These are phyloP conservation scores for Paralichthys olivaceus DNA, from an alignment of 2,113 vertebrate species.

Conservation along the genomic window DNA sequence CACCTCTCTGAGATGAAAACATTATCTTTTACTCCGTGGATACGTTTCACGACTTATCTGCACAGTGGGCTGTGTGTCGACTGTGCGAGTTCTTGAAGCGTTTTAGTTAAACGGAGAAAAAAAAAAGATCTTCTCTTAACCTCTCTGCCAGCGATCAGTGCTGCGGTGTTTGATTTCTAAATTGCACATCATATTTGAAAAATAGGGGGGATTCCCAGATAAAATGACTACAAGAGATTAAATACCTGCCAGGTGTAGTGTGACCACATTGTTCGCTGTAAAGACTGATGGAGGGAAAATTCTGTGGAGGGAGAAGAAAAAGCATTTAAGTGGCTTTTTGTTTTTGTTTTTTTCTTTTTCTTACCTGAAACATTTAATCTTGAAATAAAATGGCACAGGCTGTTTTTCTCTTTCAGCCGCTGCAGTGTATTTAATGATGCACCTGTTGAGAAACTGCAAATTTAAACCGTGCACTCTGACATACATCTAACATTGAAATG, in stretches of 20 bases:
- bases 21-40: conserved; percentile 14
- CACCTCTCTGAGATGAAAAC: conserved; percentile 34
- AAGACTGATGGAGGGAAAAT: conserved; percentile 89
- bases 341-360: not conserved
- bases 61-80: conserved; percentile 43
- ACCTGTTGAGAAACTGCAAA: conserved; percentile 37
- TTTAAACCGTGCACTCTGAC: conserved; percentile 27
- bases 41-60: conserved; percentile 17
- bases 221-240: conserved; percentile 78
- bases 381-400: conserved; percentile 8
- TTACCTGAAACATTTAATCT: not conserved
- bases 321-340: not conserved
- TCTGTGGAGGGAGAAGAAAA: conserved; percentile 84
- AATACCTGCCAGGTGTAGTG: conserved; percentile 94
- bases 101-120: conserved; percentile 45
- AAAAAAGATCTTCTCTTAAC: conserved; percentile 41
- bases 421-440: not conserved
- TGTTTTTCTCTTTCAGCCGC: not conserved
- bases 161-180: conserved; percentile 71
- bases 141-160: conserved; percentile 50
- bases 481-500: conserved; percentile 34
- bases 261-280: conserved; percentile 91
- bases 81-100: conserved; percentile 18
- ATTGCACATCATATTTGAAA: conserved; percentile 67
- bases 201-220: conserved; percentile 69